Base-by-base conservation (phyloP, 1,140 invertebrate genomes). In the Macrocentrus cingulum region DNA sequence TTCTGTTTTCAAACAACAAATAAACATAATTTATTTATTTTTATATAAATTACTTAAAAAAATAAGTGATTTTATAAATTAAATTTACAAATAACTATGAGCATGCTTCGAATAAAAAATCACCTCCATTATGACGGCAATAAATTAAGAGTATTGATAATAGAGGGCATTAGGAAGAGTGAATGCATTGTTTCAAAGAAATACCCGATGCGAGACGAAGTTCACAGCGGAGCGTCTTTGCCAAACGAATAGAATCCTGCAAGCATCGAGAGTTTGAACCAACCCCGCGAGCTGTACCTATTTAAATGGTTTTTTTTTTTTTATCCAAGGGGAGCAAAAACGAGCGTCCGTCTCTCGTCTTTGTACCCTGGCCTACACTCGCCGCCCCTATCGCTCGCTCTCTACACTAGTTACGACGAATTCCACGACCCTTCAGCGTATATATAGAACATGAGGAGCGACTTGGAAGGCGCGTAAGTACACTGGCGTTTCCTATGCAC, bases 281-380 rank as follows among this genome's bases (percentile, higher is more conserved):
- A 66, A 61, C 52, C 54, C 71, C 61, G n/a, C n/a, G 64, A 63
- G 64, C 70, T 71, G 71, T 75, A 71, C 68, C 72, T 76, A 77
- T 77, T 77, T 76, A 77, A 76, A 77, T 75, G 69, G 73, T 72
- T 76, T 76, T 76, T 75, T 76, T n/a, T n/a, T n/a, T n/a, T n/a
- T n/a, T n/a, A n/a, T 75, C 69, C 67, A 70, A 75, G 70, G 71
- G 72, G 68, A 76, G 56, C 62, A 46, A 60, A 36, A 65, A 70
- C 56, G 63, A 72, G 71, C 58, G 66, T 55, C 34, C 8, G 6
- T 36, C 54, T 25, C n/a, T 23, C 8, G 29, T 11, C 15, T 39
- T 39, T 15, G 3, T 13, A 39, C 13, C 36, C 36, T 39, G 36
- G 8, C 36, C 36, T 39, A 13, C 36, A 39, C 36, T 39, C 13